Percentiles rank a stretch among this genome's conserved stretches.
Evolutionary conservation across 2,888 invertebrate species (phyloP).

Genomic region (Caradrina clavipalpis): DNA sequence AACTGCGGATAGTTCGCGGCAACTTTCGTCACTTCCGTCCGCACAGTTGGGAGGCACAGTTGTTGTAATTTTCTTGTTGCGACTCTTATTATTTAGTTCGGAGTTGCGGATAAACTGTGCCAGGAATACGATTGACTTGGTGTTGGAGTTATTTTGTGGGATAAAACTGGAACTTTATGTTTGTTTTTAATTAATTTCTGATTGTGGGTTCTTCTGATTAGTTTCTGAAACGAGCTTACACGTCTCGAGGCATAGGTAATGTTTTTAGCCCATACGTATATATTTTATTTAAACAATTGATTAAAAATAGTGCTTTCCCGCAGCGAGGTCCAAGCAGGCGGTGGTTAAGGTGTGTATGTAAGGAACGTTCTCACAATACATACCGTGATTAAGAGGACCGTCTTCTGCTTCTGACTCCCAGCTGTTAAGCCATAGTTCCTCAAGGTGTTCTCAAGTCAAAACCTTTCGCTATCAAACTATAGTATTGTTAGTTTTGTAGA

Average conservation of each 20-base stretch:
- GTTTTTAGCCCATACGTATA: background rate
- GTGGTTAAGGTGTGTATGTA: too few relatives aligned
- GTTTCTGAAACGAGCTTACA: constrained; percentile 15
- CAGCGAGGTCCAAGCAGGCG: too few relatives aligned
- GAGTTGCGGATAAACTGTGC: constrained; percentile 39
- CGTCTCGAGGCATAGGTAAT: constrained; percentile 15
- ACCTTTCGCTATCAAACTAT: too few relatives aligned
- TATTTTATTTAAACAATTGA: too few relatives aligned
- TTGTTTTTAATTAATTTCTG: constrained; percentile 32
- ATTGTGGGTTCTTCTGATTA: constrained; percentile 25
- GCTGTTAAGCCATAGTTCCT: too few relatives aligned
- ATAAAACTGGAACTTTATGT: constrained; percentile 18
- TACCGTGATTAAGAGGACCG: too few relatives aligned
- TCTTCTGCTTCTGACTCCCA: too few relatives aligned
- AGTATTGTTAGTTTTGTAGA: background rate
- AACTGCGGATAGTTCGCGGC: constrained; percentile 48
- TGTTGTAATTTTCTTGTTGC: constrained; percentile 51
- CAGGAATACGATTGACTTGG: constrained; percentile 35
- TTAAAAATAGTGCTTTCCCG: too few relatives aligned
- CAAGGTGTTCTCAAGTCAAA: too few relatives aligned
- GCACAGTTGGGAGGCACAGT: constrained; percentile 40
- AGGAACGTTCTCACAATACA: too few relatives aligned
- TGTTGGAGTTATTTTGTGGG: constrained; percentile 28
- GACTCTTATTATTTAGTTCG: constrained; percentile 34
- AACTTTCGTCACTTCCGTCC: constrained; percentile 62